phyloP scores from a whole-genome alignment of 2,888 invertebrate genomes.

The Colletes collaris region DNA sequence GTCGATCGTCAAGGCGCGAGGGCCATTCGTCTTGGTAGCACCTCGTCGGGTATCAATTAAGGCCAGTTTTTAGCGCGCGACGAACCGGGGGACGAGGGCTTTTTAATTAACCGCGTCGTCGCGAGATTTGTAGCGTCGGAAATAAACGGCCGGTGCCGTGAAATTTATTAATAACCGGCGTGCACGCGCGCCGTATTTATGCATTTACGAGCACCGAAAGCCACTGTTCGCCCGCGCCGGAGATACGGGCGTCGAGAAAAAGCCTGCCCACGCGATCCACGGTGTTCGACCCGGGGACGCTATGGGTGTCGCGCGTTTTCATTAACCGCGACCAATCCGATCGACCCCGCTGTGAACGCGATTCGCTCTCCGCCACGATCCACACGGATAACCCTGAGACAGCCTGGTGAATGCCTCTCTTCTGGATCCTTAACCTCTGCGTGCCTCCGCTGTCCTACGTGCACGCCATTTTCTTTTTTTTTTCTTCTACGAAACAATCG shows the following conservation, averaged over 20 bases:
- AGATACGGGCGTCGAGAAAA: background rate
- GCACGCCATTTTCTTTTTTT: too few relatives aligned
- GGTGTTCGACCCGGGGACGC: too few relatives aligned
- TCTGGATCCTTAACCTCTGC: too few relatives aligned
- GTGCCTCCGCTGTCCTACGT: too few relatives aligned
- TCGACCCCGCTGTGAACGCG: too few relatives aligned
- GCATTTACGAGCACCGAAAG: conserved; percentile 33
- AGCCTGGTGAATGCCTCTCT: too few relatives aligned
- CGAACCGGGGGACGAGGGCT: conserved; percentile 13
- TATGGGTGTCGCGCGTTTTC: too few relatives aligned
- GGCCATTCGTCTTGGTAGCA: conserved; percentile 41
- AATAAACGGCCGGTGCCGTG: conserved; percentile 42
- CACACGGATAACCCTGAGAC: too few relatives aligned
- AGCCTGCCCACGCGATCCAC: too few relatives aligned
- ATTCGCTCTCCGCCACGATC: too few relatives aligned
- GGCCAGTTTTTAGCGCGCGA: conserved; percentile 28
- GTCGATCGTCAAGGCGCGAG: conserved; percentile 4
- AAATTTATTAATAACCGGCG: conserved; percentile 65
- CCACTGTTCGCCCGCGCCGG: background rate
- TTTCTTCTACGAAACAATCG: too few relatives aligned
- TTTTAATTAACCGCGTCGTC: conserved; percentile 54
- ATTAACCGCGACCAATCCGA: too few relatives aligned
- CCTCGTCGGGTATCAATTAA: conserved; percentile 54
- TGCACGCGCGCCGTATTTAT: conserved; percentile 43
- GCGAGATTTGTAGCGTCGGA: conserved; percentile 44